These are phyloP conservation scores for Noturus placidus DNA, from an alignment of 2,113 vertebrate species.

Conservation along the genomic window DNA sequence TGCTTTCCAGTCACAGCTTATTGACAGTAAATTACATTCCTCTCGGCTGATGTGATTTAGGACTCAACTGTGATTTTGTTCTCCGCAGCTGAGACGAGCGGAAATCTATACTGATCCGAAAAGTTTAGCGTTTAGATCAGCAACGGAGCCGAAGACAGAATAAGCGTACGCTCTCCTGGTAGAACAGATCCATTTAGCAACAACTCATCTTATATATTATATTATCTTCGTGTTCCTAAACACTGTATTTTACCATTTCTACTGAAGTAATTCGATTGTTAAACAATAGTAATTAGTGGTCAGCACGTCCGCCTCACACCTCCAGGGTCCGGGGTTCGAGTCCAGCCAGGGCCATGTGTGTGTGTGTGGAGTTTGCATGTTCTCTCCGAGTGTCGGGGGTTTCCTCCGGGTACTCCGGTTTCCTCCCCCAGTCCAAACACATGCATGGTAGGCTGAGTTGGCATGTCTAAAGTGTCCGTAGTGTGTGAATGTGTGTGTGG, in stretches of 20 bases:
- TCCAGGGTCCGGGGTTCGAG: too few relatives aligned
- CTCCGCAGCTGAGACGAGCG: constrained; percentile 7
- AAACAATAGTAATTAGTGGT: neutral
- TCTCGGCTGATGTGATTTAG: constrained; percentile 28
- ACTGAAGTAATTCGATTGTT: neutral
- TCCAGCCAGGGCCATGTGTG: too few relatives aligned
- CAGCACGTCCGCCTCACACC: too few relatives aligned
- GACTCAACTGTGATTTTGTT: constrained; percentile 34
- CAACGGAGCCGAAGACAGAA: neutral
- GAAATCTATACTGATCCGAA: neutral
- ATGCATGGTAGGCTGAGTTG: too few relatives aligned
- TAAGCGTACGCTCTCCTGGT: neutral
- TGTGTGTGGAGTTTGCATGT: too few relatives aligned
- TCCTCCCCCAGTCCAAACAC: too few relatives aligned
- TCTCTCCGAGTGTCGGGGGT: too few relatives aligned
- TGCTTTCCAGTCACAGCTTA: constrained; percentile 22
- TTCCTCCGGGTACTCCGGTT: too few relatives aligned
- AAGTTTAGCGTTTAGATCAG: neutral
- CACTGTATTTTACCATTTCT: neutral
- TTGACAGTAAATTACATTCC: constrained; percentile 35
- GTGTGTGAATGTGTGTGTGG: too few relatives aligned
- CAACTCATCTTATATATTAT: neutral
- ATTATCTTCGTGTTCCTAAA: neutral
- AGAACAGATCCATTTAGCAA: neutral
- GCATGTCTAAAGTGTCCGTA: too few relatives aligned